phyloP scores from a whole-genome alignment of 92 coral and sea anemone species.

The Actinostola sp. region DNA sequence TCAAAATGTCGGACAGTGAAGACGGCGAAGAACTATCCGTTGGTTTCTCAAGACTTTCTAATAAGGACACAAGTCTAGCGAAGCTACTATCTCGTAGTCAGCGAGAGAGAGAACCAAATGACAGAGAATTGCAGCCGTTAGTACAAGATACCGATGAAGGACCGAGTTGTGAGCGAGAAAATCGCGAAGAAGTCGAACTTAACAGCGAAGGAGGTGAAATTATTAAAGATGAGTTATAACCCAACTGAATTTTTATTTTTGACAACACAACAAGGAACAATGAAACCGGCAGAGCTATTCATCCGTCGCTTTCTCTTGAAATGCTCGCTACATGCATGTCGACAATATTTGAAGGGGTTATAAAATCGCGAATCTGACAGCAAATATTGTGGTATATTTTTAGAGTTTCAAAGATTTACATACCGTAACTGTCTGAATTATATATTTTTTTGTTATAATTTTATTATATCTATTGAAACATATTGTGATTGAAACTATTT shows the following conservation, averaged over 20 bases:
- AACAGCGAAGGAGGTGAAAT: constrained; percentile 7
- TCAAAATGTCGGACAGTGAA: constrained; percentile 34
- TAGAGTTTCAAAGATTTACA: too few relatives aligned
- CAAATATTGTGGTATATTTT: neutral
- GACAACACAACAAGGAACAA: too few relatives aligned
- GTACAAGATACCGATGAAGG: constrained; percentile 5
- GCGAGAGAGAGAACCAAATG: neutral
- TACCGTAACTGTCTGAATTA: neutral
- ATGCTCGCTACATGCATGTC: neutral
- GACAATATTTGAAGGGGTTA: neutral
- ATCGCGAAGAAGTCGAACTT: constrained; percentile 2
- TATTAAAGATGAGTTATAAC: neutral
- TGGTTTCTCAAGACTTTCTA: constrained; percentile 5
- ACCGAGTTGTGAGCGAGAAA: constrained; percentile 14
- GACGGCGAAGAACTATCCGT: constrained; percentile 21
- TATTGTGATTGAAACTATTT: too few relatives aligned
- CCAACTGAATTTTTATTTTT: neutral
- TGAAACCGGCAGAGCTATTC: neutral
- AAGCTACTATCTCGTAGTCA: neutral
- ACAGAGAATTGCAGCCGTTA: constrained; percentile 19
- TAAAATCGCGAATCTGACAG: neutral
- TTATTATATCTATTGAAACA: too few relatives aligned
- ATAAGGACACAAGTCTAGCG: constrained; percentile 13
- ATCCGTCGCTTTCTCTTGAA: constrained; percentile 1
- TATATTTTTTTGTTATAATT: too few relatives aligned